phyloP scores from a whole-genome alignment of 2,113 vertebrate species.

The Hippolais icterina region DNA sequence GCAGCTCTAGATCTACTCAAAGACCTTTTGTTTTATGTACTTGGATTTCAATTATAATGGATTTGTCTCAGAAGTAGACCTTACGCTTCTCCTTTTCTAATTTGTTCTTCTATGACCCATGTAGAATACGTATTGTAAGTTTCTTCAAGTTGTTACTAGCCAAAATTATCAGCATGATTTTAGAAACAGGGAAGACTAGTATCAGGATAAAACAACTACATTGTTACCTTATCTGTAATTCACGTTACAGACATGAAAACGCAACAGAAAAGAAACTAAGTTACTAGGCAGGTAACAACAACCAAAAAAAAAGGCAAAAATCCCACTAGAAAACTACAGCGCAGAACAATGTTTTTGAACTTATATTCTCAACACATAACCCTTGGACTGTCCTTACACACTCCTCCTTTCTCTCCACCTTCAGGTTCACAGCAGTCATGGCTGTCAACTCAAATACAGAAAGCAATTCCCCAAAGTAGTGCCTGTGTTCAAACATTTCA shows the following conservation, averaged over 20 bases:
- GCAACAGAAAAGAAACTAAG: not conserved
- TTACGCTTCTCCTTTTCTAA: not conserved
- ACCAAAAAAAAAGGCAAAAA: not conserved
- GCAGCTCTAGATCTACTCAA: not conserved
- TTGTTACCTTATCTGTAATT: not conserved
- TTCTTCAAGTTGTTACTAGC: not conserved
- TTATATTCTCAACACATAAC: not conserved
- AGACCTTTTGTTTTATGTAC: not conserved
- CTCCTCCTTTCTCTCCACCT: not conserved
- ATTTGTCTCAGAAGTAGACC: not conserved
- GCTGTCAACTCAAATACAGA: constrained; percentile 3
- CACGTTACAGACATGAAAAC: not conserved
- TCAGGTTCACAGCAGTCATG: not conserved
- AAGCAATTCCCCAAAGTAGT: not conserved
- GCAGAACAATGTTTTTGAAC: not conserved
- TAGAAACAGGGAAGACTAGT: not conserved
- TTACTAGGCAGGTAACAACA: not conserved
- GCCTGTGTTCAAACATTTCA: constrained; percentile 11
- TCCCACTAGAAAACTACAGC: not conserved
- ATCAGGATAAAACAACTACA: not conserved
- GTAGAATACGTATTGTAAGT: not conserved
- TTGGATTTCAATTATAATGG: not conserved
- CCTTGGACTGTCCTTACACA: not conserved
- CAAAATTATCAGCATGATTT: not conserved
- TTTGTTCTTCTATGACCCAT: not conserved